Evolutionary conservation across 2,888 invertebrate genomes (phyloP).

Genomic region (Chloromyia formosa): DNA sequence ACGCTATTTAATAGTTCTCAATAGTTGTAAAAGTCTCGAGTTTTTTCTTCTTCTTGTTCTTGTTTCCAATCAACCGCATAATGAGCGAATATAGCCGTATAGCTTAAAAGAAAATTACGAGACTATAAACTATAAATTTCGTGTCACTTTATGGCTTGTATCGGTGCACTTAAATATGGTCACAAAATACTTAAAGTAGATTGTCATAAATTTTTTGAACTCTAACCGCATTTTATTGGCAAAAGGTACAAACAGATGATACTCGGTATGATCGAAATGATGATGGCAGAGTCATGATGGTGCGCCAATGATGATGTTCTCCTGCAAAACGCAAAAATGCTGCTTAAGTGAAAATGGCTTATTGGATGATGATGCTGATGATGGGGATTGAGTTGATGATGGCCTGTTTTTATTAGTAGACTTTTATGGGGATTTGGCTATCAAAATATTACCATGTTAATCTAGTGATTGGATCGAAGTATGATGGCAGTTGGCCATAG

Average conservation of each 20-base stretch:
- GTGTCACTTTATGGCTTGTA: constrained; percentile 32
- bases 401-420: constrained; percentile 17
- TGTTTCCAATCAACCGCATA: background rate
- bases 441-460: constrained; percentile 14
- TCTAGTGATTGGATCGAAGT: background rate
- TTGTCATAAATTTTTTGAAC: background rate
- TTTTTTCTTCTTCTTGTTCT: constrained; percentile 4
- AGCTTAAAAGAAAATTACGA: constrained; percentile 15
- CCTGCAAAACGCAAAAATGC: no score
- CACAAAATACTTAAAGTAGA: background rate
- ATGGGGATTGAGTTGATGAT: background rate
- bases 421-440: constrained; percentile 20
- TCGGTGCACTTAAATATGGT: background rate
- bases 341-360: no score
- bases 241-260: no score
- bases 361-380: no score
- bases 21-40: constrained; percentile 29
- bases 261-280: no score
- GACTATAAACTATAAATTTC: constrained; percentile 21
- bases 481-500: no score
- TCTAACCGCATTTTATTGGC: constrained; percentile 32
- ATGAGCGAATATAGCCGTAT: constrained; percentile 22
- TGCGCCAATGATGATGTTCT: no score
- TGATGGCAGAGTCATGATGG: no score
- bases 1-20: constrained; percentile 30